These are phyloP conservation scores for Latrodectus geometricus DNA, from an alignment of 1,140 invertebrate species.

Conservation along the genomic window DNA sequence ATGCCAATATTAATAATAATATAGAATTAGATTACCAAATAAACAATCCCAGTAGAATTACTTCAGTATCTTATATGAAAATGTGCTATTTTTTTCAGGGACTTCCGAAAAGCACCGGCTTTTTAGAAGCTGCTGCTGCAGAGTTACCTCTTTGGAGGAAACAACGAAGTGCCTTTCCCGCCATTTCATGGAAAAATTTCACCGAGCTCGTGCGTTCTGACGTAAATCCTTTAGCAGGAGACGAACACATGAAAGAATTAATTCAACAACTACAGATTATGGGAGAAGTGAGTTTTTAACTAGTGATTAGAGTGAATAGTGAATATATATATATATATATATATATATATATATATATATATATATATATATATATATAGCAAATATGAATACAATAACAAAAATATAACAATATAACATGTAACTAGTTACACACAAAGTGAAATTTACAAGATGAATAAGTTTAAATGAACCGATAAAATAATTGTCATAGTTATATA, in stretches of 20 bases:
- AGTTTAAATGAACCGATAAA: too few species aligned
- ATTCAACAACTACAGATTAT: conserved; percentile 78
- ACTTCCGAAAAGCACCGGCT: conserved; percentile 74
- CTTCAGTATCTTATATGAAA: neutral
- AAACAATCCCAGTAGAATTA: neutral
- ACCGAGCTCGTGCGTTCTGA: conserved; percentile 74
- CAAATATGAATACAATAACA: too few species aligned
- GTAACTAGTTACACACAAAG: too few species aligned
- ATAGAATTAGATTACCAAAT: too few species aligned
- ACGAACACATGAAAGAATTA: conserved; percentile 77
- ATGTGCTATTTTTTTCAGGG: conserved; percentile 69
- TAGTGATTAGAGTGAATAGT: too few species aligned
- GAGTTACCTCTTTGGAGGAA: conserved; percentile 73
- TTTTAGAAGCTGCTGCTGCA: conserved; percentile 75
- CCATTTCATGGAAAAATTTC: conserved; percentile 78
- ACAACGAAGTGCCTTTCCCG: conserved; percentile 74
- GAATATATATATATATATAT: too few species aligned
- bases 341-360: too few species aligned
- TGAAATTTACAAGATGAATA: too few species aligned
- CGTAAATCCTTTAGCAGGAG: conserved; percentile 79
- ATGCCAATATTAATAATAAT: too few species aligned
- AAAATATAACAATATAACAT: too few species aligned
- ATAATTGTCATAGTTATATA: too few species aligned
- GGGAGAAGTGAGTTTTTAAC: conserved; percentile 74
- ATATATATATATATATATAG: too few species aligned